These are phyloP conservation scores for Nemapogon koenigi DNA, from an alignment of 2,888 invertebrate genomes.

Conservation along the genomic window DNA sequence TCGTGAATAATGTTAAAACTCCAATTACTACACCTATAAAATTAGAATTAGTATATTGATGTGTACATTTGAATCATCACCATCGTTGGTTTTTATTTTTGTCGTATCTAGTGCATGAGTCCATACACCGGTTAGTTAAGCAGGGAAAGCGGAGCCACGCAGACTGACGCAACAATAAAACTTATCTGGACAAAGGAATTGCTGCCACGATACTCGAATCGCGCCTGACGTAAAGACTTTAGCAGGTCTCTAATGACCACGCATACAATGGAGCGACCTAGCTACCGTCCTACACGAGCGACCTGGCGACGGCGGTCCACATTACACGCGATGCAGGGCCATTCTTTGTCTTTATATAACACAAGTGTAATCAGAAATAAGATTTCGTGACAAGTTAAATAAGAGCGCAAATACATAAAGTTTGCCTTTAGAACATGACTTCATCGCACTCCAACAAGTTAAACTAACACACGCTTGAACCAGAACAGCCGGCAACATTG, in stretches of 20 bases:
- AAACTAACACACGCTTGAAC: conserved; percentile 8
- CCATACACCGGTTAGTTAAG: conserved; percentile 1
- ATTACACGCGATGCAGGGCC: too few species aligned
- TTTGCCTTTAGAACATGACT: too few species aligned
- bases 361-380: too few species aligned
- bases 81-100: background rate
- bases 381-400: too few species aligned
- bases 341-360: too few species aligned
- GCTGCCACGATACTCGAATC: conserved; percentile 26
- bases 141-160: conserved; percentile 50
- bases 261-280: conserved; percentile 27
- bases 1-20: too few species aligned
- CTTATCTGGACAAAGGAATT: conserved; percentile 57
- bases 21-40: too few species aligned
- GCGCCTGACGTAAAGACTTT: conserved; percentile 36
- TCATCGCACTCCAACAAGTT: conserved; percentile 7
- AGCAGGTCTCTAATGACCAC: conserved; percentile 34
- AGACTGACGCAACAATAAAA: conserved; percentile 58
- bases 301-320: too few species aligned
- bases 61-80: conserved; percentile 2
- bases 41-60: too few species aligned
- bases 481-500: conserved; percentile 32
- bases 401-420: too few species aligned
- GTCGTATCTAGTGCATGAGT: conserved; percentile 7
- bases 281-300: too few species aligned